These are phyloP conservation scores for Thalpophila matura DNA, from an alignment of 2,888 invertebrate genomes.

Conservation along the genomic window DNA sequence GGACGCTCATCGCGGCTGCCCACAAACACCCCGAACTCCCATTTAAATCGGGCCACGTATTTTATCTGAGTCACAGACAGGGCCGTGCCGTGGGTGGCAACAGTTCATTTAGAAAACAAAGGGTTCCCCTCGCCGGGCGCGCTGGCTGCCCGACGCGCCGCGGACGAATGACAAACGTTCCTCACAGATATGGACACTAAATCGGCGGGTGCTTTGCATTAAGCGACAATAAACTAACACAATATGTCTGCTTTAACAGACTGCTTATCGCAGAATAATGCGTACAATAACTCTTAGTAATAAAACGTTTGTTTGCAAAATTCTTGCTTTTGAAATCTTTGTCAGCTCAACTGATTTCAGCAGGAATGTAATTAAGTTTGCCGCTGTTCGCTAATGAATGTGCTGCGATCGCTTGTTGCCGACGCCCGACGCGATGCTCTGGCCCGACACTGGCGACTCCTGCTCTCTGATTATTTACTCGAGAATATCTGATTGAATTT, in stretches of 20 bases:
- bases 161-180: constrained; percentile 66
- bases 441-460: constrained; percentile 34
- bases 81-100: constrained; percentile 59
- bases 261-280: constrained; percentile 7
- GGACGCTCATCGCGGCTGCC: constrained; percentile 30
- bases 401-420: background rate
- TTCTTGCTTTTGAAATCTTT: constrained; percentile 2
- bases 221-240: constrained; percentile 29
- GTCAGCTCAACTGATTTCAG: constrained; percentile 14
- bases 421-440: constrained; percentile 10
- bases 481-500: constrained; percentile 58
- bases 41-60: constrained; percentile 61
- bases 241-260: background rate
- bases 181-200: constrained; percentile 50
- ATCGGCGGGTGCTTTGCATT: constrained; percentile 40
- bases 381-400: constrained; percentile 13
- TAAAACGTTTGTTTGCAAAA: background rate
- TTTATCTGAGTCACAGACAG: constrained; percentile 63
- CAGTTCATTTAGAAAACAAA: constrained; percentile 74
- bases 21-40: constrained; percentile 46
- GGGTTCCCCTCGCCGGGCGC: constrained; percentile 53
- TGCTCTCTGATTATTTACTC: constrained; percentile 61
- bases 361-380: constrained; percentile 25
- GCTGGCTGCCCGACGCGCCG: constrained; percentile 37
- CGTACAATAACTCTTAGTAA: background rate